phyloP scores from a whole-genome alignment of 2,113 vertebrate genomes.

The Apodemus sylvaticus region DNA sequence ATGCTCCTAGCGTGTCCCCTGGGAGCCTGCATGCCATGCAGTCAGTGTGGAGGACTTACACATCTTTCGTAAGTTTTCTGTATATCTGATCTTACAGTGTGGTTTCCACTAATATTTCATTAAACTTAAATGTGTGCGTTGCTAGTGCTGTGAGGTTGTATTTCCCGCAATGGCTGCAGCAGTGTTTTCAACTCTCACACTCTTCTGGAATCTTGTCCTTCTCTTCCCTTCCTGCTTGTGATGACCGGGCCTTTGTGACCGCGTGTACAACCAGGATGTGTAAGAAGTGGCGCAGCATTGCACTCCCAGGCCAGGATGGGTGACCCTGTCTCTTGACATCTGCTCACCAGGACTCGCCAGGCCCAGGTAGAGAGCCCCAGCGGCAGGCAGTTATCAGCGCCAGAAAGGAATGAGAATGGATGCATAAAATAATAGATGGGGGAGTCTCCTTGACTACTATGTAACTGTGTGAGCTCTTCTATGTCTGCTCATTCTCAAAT shows the following conservation, averaged over 20 bases:
- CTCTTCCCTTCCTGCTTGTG: not conserved
- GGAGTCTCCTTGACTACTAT: not conserved
- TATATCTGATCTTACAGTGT: not conserved
- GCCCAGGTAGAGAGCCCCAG: not conserved
- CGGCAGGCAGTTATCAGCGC: not conserved
- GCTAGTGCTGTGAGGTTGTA: not conserved
- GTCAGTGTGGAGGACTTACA: not conserved
- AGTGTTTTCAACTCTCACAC: not conserved
- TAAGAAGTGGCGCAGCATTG: not conserved
- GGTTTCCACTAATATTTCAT: not conserved
- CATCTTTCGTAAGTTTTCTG: not conserved
- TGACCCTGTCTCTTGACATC: not conserved
- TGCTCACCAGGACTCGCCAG: not conserved
- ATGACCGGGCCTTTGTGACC: not conserved
- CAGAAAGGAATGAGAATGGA: not conserved
- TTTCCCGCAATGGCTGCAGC: not conserved
- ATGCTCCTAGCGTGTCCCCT: not conserved
- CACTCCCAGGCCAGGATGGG: not conserved
- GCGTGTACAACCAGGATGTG: not conserved
- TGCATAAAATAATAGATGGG: not conserved
- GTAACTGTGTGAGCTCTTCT: too few species aligned
- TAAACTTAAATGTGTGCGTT: not conserved
- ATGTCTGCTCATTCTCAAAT: too few species aligned
- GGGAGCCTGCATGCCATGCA: not conserved
- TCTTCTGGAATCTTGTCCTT: not conserved